Evolutionary conservation across 2,797 vertebrate genomes (phyloP), one percentile per base, ranked within the genome.

Genomic region (Avahi laniger): DNA sequence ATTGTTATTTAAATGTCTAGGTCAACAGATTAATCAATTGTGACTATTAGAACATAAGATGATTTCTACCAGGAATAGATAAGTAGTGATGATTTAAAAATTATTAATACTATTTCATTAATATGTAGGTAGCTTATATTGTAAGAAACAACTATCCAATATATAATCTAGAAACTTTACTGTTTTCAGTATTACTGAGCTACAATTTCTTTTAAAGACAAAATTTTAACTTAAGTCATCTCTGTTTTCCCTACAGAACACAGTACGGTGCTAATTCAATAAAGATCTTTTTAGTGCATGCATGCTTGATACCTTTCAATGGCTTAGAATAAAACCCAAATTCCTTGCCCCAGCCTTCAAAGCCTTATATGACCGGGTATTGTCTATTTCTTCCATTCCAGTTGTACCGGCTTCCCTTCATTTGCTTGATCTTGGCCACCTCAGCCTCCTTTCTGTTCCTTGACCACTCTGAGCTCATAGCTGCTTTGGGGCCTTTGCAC

Each of bases 31-130:
- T 7, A 46, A 69, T 69, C 73, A 67, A 22, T 57, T 61, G 76
- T 82, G 78, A 78, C 26, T 94, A 78, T 26, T 70, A 65, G 8
- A 59, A 73, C 8, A 61, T 61, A n/a, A 85, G 28, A 75, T 61
- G n/a, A 89, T 65, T 85, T 96, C 83, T 91, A 79, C n/a, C 78
- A 89, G 41, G 28, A 79, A 89, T 33, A 94, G 11, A 15, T 69
- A 96, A 78, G 26, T 30, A 54, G 33, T 35, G 41, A 67, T 52
- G 20, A 87, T 89, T 94, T 28, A 38, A 78, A 80, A 89, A 67
- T 59, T 57, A 24, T 57, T 57, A 57, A 57, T 26, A 48, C 26
- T 67, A 63, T 22, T 35, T 59, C 50, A n/a, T 89, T 86, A 54
- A 57, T 52, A 89, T 2, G 3, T 28, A 59, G 20, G 10, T 50